Conservation (phyloP, 2,113 vertebrate genomes). For the Oreocharis arfaki region DNA sequence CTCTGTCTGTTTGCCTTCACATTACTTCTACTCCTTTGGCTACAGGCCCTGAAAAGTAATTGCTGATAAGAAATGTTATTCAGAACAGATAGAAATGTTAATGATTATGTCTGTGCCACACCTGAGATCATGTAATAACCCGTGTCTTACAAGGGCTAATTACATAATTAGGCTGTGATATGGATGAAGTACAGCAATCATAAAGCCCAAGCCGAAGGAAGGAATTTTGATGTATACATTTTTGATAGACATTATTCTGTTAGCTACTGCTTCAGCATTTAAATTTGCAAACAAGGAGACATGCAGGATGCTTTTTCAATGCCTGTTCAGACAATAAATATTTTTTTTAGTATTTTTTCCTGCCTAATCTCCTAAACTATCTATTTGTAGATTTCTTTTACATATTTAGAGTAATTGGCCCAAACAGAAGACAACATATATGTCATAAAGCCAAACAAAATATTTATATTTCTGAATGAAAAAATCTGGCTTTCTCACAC, state of each 20-base stretch:
- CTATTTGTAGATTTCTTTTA: neutral
- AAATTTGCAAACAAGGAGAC: neutral
- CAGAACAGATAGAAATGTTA: slow-evolving; percentile 9
- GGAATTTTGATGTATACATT: neutral
- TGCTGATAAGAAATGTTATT: slow-evolving; percentile 18
- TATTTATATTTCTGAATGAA: neutral
- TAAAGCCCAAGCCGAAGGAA: neutral
- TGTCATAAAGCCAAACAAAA: neutral
- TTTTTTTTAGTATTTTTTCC: neutral
- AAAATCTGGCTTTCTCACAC: neutral
- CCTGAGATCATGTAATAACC: slow-evolving; percentile 25
- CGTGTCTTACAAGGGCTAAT: neutral
- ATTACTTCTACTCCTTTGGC: neutral
- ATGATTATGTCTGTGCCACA: neutral
- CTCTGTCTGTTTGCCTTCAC: neutral
- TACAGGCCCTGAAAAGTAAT: neutral
- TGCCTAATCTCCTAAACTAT: neutral
- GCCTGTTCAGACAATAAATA: neutral
- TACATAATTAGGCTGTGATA: neutral
- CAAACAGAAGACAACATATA: neutral
- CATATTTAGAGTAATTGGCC: neutral
- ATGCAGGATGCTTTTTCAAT: neutral
- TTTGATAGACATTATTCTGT: neutral
- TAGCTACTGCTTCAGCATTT: neutral
- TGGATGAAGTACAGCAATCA: neutral